These are phyloP conservation scores for Conops quadrifasciatus DNA, from an alignment of 2,888 invertebrate species.

Conservation along the genomic window DNA sequence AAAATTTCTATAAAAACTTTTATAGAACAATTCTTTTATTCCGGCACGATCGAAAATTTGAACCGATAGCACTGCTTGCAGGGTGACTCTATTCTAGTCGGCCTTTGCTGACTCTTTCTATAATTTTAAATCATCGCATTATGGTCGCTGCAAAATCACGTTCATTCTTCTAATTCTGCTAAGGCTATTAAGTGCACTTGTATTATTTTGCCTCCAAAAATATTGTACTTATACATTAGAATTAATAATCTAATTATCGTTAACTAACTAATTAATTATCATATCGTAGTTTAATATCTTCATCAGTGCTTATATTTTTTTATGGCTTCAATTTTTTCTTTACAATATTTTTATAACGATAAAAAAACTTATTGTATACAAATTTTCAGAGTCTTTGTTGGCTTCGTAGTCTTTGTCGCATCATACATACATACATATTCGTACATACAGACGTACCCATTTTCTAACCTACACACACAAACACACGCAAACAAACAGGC, in stretches of 20 bases:
- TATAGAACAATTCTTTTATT: too few relatives aligned
- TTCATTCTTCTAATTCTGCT: too few relatives aligned
- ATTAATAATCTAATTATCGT: too few relatives aligned
- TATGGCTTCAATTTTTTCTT: slow-evolving; percentile 53
- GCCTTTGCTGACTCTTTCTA: too few relatives aligned
- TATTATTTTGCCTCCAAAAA: slow-evolving; percentile 6
- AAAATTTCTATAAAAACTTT: not conserved
- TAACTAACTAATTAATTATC: not conserved
- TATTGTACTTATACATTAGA: not conserved
- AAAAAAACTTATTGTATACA: slow-evolving; percentile 2
- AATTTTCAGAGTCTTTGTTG: slow-evolving; percentile 62
- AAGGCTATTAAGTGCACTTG: slow-evolving; percentile 52
- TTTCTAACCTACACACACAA: not conserved
- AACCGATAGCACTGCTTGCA: too few relatives aligned
- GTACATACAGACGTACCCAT: not conserved
- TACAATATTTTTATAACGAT: slow-evolving; percentile 35
- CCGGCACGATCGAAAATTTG: too few relatives aligned
- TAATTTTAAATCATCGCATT: too few relatives aligned
- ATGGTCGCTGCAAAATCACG: too few relatives aligned
- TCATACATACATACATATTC: slow-evolving; percentile 37
- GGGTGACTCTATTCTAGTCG: too few relatives aligned
- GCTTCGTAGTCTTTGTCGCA: slow-evolving; percentile 61
- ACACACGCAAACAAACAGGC: slow-evolving; percentile 33
- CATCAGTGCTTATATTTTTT: slow-evolving; percentile 58
- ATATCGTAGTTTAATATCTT: slow-evolving; percentile 11